phyloP scores from a whole-genome alignment of 2,797 vertebrate species.

The Mus spretus region DNA sequence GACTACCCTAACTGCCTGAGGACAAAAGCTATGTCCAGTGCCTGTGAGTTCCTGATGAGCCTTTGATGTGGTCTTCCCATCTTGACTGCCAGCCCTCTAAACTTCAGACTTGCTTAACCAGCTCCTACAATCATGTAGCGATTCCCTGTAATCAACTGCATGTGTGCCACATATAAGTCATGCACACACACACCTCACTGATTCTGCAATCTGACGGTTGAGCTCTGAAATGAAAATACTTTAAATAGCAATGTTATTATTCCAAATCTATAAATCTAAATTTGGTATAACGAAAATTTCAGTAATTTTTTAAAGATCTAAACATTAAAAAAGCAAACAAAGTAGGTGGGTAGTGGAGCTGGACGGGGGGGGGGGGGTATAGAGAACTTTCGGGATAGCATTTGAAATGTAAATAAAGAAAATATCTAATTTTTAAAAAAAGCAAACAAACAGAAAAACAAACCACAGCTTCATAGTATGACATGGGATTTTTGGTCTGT shows the following conservation, averaged over 20 bases:
- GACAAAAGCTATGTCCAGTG: not conserved
- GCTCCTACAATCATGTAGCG: not conserved
- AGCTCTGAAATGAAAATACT: conserved; percentile 34
- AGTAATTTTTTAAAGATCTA: conserved; percentile 7
- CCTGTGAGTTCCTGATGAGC: not conserved
- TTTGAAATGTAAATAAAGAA: too few relatives aligned
- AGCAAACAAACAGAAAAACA: not conserved
- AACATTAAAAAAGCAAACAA: not conserved
- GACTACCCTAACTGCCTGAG: not conserved
- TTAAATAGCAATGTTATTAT: conserved; percentile 45
- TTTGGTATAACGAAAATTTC: conserved; percentile 53
- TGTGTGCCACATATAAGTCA: not conserved
- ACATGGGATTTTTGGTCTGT: not conserved
- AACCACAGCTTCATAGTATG: not conserved
- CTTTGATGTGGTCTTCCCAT: not conserved
- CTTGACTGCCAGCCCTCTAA: not conserved
- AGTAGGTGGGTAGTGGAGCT: too few relatives aligned
- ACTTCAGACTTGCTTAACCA: conserved; percentile 22
- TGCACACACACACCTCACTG: not conserved
- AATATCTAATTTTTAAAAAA: not conserved
- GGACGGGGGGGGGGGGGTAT: too few relatives aligned
- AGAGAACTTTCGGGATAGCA: too few relatives aligned
- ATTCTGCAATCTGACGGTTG: conserved; percentile 6
- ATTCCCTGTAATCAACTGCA: conserved; percentile 6
- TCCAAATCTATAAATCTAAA: conserved; percentile 54